Evolutionary conservation across 2,797 vertebrate species (phyloP).

Genomic region (Acanthurus lineatus): DNA sequence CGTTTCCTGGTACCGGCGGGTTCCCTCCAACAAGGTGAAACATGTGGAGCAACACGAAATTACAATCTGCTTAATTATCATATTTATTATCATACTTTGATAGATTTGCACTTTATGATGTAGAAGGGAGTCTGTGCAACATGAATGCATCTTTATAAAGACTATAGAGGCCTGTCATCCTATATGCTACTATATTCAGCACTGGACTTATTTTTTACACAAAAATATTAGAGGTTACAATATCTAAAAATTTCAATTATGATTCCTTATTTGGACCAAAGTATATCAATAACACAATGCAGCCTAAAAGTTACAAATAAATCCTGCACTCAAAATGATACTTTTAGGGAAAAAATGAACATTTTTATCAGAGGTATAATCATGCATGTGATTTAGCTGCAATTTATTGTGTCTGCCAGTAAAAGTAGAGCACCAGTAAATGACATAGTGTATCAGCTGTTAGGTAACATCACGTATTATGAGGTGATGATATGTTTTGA

Average conservation of each 20-base stretch:
- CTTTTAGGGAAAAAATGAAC: not conserved
- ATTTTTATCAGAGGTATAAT: not conserved
- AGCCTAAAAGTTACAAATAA: no score
- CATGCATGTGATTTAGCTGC: not conserved
- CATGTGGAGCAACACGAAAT: slow-evolving; percentile 53
- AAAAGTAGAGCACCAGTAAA: not conserved
- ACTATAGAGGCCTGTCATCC: no score
- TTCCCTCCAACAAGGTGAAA: slow-evolving; percentile 84
- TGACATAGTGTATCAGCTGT: not conserved
- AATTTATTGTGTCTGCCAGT: not conserved
- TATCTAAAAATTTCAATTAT: not conserved
- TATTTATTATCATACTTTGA: no score
- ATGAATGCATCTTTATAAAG: no score
- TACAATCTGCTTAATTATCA: no score
- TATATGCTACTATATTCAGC: no score
- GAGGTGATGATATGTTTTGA: not conserved
- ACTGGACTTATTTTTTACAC: not conserved
- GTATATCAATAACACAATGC: not conserved
- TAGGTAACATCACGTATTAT: not conserved
- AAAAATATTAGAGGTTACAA: no score
- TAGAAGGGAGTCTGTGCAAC: no score
- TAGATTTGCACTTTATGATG: no score
- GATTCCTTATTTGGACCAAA: not conserved
- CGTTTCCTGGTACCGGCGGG: slow-evolving; percentile 88
- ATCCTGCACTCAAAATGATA: not conserved